Evolutionary conservation across 2,888 invertebrate species (phyloP).

Genomic region (Stegana nigrithorax): DNA sequence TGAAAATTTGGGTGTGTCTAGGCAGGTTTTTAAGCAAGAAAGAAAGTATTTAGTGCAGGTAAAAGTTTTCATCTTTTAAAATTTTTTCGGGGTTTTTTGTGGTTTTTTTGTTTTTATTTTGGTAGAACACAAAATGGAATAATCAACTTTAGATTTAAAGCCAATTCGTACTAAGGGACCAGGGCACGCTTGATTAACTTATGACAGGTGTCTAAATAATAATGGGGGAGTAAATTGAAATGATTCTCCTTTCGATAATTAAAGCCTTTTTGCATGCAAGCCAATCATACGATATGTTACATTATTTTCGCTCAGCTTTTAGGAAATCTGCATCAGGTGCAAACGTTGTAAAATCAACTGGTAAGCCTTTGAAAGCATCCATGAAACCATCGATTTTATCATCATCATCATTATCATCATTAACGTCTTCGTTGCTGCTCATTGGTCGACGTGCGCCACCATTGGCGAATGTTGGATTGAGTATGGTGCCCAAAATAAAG

Average conservation of each 20-base stretch:
- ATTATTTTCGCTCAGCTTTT: conserved; percentile 14
- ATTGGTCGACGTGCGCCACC: conserved; percentile 21
- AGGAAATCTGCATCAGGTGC: conserved; percentile 53
- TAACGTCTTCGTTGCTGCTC: not conserved
- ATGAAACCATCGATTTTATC: conserved; percentile 21
- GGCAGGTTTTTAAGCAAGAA: too few species aligned
- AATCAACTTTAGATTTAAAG: conserved; percentile 23
- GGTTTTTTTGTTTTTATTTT: conserved; percentile 13
- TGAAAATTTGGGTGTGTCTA: too few species aligned
- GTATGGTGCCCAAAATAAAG: conserved; percentile 53
- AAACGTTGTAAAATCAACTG: conserved; percentile 49
- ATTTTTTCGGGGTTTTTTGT: not conserved
- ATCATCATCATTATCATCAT: not conserved
- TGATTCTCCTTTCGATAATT: not conserved
- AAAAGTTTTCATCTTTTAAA: too few species aligned
- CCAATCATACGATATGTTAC: not conserved
- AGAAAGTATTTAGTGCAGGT: too few species aligned
- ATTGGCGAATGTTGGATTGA: conserved; percentile 49
- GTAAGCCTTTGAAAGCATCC: conserved; percentile 31
- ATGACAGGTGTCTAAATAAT: too few species aligned
- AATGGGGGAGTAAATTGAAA: too few species aligned
- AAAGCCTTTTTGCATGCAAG: conserved; percentile 23
- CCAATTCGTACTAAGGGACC: conserved; percentile 8
- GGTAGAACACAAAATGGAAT: conserved; percentile 24
- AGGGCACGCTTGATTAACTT: too few species aligned